phyloP scores from a whole-genome alignment of 2,113 vertebrate species.

The Cavia porcellus region DNA sequence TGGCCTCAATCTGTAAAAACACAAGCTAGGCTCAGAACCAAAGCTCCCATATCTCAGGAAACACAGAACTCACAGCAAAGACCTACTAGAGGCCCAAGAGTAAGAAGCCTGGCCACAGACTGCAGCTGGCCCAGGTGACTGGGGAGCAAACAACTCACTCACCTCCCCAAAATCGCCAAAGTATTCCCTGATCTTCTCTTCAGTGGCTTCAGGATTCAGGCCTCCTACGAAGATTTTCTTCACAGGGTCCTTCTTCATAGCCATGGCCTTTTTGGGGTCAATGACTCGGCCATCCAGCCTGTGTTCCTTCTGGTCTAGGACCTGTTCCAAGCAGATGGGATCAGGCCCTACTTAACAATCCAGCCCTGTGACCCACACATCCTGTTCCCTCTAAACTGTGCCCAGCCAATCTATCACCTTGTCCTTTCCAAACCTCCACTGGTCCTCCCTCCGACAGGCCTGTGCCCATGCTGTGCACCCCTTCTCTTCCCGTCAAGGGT shows the following conservation, averaged over 20 bases:
- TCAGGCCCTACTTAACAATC: not conserved
- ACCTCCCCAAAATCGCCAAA: conserved; percentile 98
- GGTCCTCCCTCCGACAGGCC: not conserved
- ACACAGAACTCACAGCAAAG: not conserved
- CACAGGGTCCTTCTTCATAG: conserved; percentile 98
- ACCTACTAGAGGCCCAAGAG: not conserved
- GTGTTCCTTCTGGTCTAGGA: conserved; percentile 98
- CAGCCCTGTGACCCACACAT: not conserved
- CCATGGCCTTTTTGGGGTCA: conserved; percentile 99
- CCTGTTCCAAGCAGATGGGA: conserved; percentile 86
- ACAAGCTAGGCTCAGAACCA: not conserved
- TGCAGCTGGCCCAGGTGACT: not conserved
- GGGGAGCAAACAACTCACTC: conserved; percentile 1
- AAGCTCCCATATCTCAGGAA: not conserved
- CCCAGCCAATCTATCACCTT: not conserved
- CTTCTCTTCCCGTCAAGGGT: not conserved
- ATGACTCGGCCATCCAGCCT: conserved; percentile 97
- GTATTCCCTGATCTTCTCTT: conserved; percentile 98
- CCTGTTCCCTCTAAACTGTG: not conserved
- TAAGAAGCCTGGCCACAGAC: not conserved
- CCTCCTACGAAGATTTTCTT: conserved; percentile 99
- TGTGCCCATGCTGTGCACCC: not conserved
- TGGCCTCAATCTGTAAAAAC: conserved; percentile 94
- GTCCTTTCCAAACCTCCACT: not conserved
- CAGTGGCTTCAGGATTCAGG: conserved; percentile 96